Percentiles rank a stretch among this genome's conserved stretches.
These are phyloP conservation scores for Xiphorhynchus erythropygius DNA, from an alignment of 2,797 vertebrate genomes.

Conservation along the genomic window DNA sequence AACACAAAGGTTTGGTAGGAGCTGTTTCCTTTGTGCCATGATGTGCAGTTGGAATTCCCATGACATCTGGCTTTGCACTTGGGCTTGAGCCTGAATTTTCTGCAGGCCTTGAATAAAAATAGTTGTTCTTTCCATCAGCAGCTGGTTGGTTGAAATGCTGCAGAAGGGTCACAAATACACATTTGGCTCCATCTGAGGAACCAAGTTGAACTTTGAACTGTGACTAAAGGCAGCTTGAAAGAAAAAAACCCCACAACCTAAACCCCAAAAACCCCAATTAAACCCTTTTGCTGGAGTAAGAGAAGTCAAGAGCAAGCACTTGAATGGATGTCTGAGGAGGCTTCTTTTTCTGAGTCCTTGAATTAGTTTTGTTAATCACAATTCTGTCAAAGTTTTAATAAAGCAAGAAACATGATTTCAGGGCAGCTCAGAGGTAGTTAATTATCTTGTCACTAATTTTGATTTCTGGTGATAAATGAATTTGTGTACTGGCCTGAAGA, in stretches of 20 bases:
- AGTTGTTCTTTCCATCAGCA: not conserved
- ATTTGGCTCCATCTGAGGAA: not conserved
- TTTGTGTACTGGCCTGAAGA: not conserved
- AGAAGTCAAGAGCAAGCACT: not conserved
- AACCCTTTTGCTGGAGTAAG: not conserved
- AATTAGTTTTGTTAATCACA: rapidly evolving
- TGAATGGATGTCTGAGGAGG: not conserved
- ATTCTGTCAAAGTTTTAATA: not conserved
- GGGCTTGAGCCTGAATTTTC: not conserved
- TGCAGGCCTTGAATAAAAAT: not conserved
- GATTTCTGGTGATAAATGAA: not conserved
- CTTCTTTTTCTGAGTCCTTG: not conserved
- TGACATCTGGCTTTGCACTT: constrained; percentile 34
- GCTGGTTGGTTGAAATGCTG: not conserved
- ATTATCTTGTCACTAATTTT: not conserved
- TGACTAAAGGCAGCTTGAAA: not conserved
- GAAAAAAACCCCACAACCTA: not conserved
- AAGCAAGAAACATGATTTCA: not conserved
- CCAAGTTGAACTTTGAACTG: not conserved
- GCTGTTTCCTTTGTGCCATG: not conserved
- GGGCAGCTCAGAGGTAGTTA: not conserved
- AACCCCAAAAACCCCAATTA: not conserved
- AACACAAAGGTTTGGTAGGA: not conserved
- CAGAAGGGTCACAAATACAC: not conserved
- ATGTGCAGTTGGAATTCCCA: not conserved